Evolutionary conservation across 2,797 vertebrate species (phyloP), one percentile per base, ranked within the genome.

Genomic region (Eremophila alpestris): DNA sequence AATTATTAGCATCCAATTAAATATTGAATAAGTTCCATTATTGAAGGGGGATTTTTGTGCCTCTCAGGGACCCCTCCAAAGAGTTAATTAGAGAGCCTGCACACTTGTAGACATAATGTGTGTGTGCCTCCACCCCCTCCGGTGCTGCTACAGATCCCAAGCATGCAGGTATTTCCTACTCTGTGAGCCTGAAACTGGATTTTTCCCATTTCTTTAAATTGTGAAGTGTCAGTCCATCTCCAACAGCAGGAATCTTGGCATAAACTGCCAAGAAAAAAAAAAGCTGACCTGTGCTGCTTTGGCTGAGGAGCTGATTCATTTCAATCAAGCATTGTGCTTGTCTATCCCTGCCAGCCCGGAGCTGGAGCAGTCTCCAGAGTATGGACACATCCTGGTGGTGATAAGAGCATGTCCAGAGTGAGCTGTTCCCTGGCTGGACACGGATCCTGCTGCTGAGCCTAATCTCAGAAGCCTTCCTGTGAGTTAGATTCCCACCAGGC

Each of bases 1-100:
- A 96, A 95, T 96, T 97, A 93, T 95, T 95, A 96, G 92, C 68
- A 89, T 93, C 93, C 93, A 95, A 96, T 97, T 97, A 93, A 94
- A 93, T 95, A 93, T 78, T 92, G 87, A 94, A 69, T 93, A 91
- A 82, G 65, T 90, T 93, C 77, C 87, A 73, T 93, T 92, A 95
- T 93, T 95, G 92, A 62, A 86, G 73, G 84, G 91, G 90, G 96
- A 93, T 68, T 92, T 93, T 93, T 78, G 8, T 81, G 76, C 40
- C 94, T 92, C 95, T 63, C 73, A 62, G 92, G 93, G 71, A 62
- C 55, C 71, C 71, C 87, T 87, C 81, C 40, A 32, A 95, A 93
- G 87, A 94, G 85, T 94, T 94, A 95, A 97, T 95, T 94, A 94
- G 84, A 95, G 62, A 87, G 76, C n/a, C 77, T 92, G 73, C 83